Conservation (phyloP, 2,113 vertebrate genomes). For the Podarcis cretensis region DNA sequence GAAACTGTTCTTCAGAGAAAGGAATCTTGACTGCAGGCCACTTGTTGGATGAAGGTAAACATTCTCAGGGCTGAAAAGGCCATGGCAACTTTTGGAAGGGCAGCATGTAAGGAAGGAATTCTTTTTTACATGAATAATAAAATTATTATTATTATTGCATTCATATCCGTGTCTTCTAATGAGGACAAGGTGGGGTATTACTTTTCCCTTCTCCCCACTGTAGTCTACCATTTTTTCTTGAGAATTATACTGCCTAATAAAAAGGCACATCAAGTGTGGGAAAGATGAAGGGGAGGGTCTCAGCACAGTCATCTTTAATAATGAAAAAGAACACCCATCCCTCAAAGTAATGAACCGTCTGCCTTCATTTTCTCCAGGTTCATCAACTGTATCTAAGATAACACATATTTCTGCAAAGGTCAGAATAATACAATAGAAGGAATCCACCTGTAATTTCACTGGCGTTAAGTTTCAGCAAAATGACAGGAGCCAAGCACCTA, state of each 20-base stretch:
- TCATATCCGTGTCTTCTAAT: no score
- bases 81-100: background rate
- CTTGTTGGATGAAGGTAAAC: background rate
- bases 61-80: no score
- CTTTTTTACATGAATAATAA: no score
- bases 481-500: background rate
- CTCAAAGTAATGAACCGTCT: background rate
- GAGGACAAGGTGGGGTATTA: no score
- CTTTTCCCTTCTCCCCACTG: no score
- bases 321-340: background rate
- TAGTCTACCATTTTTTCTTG: no score
- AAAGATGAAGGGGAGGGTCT: background rate
- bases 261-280: background rate
- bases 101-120: background rate
- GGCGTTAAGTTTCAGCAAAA: background rate
- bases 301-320: background rate
- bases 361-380: background rate
- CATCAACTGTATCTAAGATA: background rate
- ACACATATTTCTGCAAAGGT: background rate
- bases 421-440: background rate
- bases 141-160: no score
- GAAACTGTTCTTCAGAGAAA: background rate
- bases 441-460: background rate
- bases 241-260: background rate
- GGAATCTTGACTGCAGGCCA: background rate